phyloP scores from a whole-genome alignment of 1,140 invertebrate species.

The Antheraea mylitta region DNA sequence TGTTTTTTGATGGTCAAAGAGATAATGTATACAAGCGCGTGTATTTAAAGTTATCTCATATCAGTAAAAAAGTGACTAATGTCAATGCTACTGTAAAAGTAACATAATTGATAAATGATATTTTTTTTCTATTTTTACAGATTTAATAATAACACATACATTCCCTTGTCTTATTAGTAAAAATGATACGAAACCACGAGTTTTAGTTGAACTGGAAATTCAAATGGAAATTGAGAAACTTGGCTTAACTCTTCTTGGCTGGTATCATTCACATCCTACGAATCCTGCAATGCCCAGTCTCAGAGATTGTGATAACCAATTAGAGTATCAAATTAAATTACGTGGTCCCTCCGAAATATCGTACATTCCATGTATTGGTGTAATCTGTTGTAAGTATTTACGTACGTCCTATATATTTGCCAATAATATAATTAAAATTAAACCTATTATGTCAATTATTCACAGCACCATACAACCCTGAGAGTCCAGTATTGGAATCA shows the following conservation, averaged over 20 bases:
- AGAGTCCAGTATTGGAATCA: conserved; percentile 87
- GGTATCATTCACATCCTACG: conserved; percentile 98
- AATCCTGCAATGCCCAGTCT: conserved; percentile 93
- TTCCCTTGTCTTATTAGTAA: conserved; percentile 93
- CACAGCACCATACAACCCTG: conserved; percentile 92
- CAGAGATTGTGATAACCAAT: conserved; percentile 93
- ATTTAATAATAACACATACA: conserved; percentile 91
- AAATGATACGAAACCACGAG: conserved; percentile 85
- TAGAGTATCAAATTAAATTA: conserved; percentile 97
- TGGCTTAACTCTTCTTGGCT: conserved; percentile 91
- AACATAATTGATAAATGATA: conserved; percentile 9
- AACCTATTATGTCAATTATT: neutral
- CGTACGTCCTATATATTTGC: too few species aligned
- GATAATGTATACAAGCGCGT: neutral
- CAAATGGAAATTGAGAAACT: conserved; percentile 89
- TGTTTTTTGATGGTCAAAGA: neutral
- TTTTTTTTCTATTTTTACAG: conserved; percentile 75
- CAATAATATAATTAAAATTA: neutral
- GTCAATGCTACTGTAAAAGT: neutral
- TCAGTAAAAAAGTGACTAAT: neutral
- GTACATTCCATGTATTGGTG: conserved; percentile 94
- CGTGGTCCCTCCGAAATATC: conserved; percentile 92
- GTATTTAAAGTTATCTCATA: neutral
- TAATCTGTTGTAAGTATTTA: conserved; percentile 89
- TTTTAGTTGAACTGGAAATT: conserved; percentile 89